Percentiles rank a stretch among this genome's conserved stretches.
phyloP scores from a whole-genome alignment of 1,140 invertebrate species.

The Panagrolaimus sp. region DNA sequence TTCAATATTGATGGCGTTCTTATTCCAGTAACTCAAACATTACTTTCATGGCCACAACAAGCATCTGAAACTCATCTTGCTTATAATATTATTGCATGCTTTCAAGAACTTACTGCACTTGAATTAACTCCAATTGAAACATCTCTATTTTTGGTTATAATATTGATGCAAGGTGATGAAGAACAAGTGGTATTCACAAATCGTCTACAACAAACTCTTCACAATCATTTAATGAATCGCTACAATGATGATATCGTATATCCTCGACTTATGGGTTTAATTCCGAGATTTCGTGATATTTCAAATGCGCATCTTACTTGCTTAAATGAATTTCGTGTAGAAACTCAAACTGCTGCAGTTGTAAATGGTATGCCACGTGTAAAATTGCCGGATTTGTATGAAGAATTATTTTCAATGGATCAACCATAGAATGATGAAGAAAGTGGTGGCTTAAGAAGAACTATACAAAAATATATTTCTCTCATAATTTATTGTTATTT shows the following conservation, averaged over 20 bases:
- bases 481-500: too few species aligned
- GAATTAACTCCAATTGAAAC: neutral
- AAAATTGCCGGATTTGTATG: neutral
- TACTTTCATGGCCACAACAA: neutral
- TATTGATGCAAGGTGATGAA: neutral
- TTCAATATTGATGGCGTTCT: neutral
- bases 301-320: neutral
- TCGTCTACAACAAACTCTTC: neutral
- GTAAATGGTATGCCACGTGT: neutral
- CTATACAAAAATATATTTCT: too few species aligned
- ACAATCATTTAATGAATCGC: neutral
- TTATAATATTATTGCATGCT: neutral
- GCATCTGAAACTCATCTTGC: neutral
- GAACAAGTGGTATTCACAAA: neutral
- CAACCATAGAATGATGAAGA: too few species aligned
- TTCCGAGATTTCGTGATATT: neutral
- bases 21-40: neutral
- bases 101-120: neutral
- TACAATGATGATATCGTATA: neutral
- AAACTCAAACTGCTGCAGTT: neutral
- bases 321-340: neutral
- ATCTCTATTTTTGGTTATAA: neutral
- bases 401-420: neutral
- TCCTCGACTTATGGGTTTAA: neutral
- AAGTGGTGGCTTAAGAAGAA: too few species aligned